Percentiles rank a stretch among this genome's conserved stretches.
Conservation (phyloP, 2,888 invertebrate genomes). For the Drosophila infuscata region DNA sequence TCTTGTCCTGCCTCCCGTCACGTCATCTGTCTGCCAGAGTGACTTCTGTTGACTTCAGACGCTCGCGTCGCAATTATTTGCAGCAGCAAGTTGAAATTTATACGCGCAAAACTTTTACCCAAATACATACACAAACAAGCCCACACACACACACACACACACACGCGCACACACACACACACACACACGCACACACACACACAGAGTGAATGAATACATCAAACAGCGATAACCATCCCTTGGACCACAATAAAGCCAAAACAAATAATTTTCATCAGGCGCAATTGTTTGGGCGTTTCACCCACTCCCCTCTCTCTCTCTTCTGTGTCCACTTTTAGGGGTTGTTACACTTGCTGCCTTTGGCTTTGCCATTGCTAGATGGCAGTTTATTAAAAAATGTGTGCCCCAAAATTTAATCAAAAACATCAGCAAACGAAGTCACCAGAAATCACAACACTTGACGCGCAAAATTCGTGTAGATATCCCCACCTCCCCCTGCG, state of each 20-base stretch:
- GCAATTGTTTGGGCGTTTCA: conserved; percentile 59
- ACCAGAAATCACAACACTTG: conserved; percentile 70
- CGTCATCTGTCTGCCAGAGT: conserved; percentile 64
- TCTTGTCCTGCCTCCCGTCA: conserved; percentile 6
- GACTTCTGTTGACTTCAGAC: conserved; percentile 60
- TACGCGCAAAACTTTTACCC: conserved; percentile 54
- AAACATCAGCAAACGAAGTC: conserved; percentile 58
- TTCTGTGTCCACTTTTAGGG: conserved; percentile 17
- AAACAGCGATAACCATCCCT: conserved; percentile 51
- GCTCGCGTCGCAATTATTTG: conserved; percentile 78
- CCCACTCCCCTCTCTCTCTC: not conserved
- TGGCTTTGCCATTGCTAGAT: conserved; percentile 54
- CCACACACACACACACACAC: too few relatives aligned
- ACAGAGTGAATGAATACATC: conserved; percentile 67
- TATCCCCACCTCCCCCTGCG: not conserved
- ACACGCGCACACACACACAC: not conserved
- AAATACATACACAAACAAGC: conserved; percentile 19
- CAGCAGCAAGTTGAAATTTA: conserved; percentile 78
- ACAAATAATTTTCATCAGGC: conserved; percentile 69
- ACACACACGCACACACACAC: not conserved
- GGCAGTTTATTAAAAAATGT: conserved; percentile 79
- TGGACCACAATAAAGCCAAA: conserved; percentile 62
- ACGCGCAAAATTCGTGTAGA: conserved; percentile 13
- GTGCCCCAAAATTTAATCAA: conserved; percentile 73
- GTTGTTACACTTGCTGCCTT: conserved; percentile 8